Evolutionary conservation across 2,888 invertebrate genomes (phyloP).

Genomic region (Gnatocerus cornutus): DNA sequence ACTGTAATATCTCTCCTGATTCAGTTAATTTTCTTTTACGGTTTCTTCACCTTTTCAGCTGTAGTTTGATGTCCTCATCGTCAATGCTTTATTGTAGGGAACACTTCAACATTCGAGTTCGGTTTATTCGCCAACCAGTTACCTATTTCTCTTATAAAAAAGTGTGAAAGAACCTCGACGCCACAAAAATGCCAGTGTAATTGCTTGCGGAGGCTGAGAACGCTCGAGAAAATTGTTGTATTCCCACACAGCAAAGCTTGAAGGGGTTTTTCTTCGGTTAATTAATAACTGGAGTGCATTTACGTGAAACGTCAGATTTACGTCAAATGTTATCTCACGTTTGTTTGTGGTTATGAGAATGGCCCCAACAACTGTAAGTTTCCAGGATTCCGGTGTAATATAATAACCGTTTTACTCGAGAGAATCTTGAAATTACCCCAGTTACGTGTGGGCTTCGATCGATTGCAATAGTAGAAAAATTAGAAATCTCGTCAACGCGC

Average conservation of each 20-base stretch:
- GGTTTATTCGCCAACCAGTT: too few relatives aligned
- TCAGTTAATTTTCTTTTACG: too few relatives aligned
- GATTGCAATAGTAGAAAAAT: neutral
- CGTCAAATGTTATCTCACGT: conserved; percentile 37
- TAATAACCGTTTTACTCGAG: conserved; percentile 21
- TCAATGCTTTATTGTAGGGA: too few relatives aligned
- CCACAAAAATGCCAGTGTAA: neutral
- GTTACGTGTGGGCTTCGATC: neutral
- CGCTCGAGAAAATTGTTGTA: conserved; percentile 5
- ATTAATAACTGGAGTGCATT: conserved; percentile 29
- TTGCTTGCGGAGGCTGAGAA: neutral
- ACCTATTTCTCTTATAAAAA: neutral
- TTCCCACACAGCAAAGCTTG: conserved; percentile 1
- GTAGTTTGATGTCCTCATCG: too few relatives aligned
- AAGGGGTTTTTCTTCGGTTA: conserved; percentile 4
- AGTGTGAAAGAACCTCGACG: neutral
- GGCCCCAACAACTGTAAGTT: conserved; percentile 25
- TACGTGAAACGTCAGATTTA: conserved; percentile 23
- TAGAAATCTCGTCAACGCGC: neutral
- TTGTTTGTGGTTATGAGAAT: conserved; percentile 30
- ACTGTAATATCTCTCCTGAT: too few relatives aligned
- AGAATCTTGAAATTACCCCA: conserved; percentile 13
- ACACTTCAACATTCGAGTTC: too few relatives aligned
- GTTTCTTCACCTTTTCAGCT: too few relatives aligned
- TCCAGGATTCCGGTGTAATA: conserved; percentile 30